Evolutionary conservation across 2,113 vertebrate species (phyloP).

Genomic region (Lonchura striata): DNA sequence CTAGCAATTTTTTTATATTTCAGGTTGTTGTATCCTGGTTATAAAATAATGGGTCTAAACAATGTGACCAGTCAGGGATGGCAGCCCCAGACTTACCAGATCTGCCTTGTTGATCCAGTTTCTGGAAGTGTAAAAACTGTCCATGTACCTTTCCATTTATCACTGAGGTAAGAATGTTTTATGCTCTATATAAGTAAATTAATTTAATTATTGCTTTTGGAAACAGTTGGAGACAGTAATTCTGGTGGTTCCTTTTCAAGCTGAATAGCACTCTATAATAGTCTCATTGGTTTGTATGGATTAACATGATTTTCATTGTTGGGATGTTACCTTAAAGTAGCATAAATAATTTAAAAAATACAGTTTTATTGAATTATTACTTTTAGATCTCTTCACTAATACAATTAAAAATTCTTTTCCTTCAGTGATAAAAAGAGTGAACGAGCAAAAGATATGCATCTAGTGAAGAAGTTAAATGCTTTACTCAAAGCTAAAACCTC

Average conservation of each 20-base stretch:
- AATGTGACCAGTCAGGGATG: conserved; percentile 96
- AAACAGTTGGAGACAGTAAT: background rate
- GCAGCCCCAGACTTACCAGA: conserved; percentile 95
- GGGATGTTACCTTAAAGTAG: background rate
- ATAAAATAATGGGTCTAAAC: conserved; percentile 97
- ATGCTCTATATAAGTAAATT: background rate
- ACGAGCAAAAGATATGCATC: conserved; percentile 93
- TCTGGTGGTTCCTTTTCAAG: background rate
- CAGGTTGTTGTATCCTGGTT: conserved; percentile 93
- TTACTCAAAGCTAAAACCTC: conserved; percentile 80
- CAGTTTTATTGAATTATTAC: background rate
- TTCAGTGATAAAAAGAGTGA: conserved; percentile 97
- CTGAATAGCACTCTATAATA: background rate
- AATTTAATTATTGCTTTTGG: background rate
- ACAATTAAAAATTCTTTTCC: background rate
- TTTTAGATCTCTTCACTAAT: background rate
- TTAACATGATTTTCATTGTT: background rate
- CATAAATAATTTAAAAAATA: background rate
- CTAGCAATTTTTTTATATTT: background rate
- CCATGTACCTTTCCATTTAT: conserved; percentile 93
- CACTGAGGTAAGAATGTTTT: conserved; percentile 82
- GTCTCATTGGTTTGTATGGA: background rate
- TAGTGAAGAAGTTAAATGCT: conserved; percentile 85
- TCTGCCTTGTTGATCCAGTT: conserved; percentile 90
- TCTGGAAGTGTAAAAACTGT: conserved; percentile 86